A percentile compares a stretch with the other conserved stretches of the same genome.
Evolutionary conservation across 2,113 vertebrate genomes (phyloP).

Genomic region (Symphodus melops): DNA sequence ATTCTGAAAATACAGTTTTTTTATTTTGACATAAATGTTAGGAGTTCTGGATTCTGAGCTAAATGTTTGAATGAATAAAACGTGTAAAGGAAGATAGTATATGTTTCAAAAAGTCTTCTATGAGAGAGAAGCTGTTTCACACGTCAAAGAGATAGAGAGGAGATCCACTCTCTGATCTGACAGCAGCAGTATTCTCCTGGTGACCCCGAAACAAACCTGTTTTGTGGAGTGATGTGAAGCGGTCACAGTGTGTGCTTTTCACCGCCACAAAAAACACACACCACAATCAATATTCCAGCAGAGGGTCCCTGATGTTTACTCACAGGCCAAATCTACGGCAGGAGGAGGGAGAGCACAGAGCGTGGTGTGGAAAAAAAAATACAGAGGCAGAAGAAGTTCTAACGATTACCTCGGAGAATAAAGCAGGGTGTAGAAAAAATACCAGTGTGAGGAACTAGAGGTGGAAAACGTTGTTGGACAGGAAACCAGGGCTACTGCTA

Average conservation of each 20-base stretch:
- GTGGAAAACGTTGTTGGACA: too few species aligned
- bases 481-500: background rate
- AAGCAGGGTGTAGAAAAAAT: background rate
- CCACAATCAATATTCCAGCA: conserved; percentile 73
- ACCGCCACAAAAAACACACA: conserved; percentile 24
- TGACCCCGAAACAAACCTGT: conserved; percentile 30
- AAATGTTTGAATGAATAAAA: too few species aligned
- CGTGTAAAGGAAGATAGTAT: too few species aligned
- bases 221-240: conserved; percentile 61
- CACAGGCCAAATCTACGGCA: conserved; percentile 42
- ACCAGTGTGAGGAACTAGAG: conserved; percentile 12
- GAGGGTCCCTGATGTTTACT: conserved; percentile 72
- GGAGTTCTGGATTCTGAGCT: too few species aligned
- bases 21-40: too few species aligned
- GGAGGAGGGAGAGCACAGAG: conserved; percentile 42
- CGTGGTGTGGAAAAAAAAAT: conserved; percentile 51
- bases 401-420: conserved; percentile 76
- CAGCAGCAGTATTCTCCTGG: conserved; percentile 34
- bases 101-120: too few species aligned
- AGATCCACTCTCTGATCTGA: conserved; percentile 32
- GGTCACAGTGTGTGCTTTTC: conserved; percentile 68
- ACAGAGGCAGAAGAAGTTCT: conserved; percentile 52
- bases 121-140: too few species aligned
- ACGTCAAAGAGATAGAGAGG: background rate
- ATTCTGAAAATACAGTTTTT: too few species aligned